Base-by-base conservation (phyloP, 2,888 invertebrate genomes). In the Cryptops parisi region DNA sequence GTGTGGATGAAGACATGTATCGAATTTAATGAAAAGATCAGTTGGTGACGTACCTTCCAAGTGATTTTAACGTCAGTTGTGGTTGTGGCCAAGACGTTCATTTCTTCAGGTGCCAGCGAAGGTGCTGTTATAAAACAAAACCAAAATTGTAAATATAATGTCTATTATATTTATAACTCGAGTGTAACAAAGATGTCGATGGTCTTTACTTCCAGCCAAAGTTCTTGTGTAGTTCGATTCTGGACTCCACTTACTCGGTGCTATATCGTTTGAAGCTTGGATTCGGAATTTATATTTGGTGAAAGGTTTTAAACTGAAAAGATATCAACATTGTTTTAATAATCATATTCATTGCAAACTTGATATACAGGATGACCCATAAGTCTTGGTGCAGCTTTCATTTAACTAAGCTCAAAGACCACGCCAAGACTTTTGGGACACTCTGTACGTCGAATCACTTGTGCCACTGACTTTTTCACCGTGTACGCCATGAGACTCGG, bases 261-360 rank as follows among this genome's bases (percentile, higher is more conserved):
- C 94, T 53, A 94, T 84, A 67, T 98, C 98, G 66, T 97, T 97
- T 12, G 87, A 88, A 1, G 93, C 94, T 67, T 90, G 84, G 60
- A 97, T 88, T 47, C 94, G 77, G 70, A 96, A 94, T 64, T 84
- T 82, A 68, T 96, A 96, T 0, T 79, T 77, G 0, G 90, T 89
- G 66, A 83, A 86, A 0, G 97, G 93, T 62, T 83, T 83, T 44
- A 97, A 73, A 47, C 71, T 64, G 48, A 46, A 55, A 50, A 54
- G n/a, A 24, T 3, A 24, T 4, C 4, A 15, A 47, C 6, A 21
- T n/a, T n/a, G n/a, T n/a, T n/a, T n/a, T n/a, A n/a, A n/a, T n/a
- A 33, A 33, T 6, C 33, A 33, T 15, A 33, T 33, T 33, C 6
- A 33, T 9, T 6, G 33, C 33, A 33, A 33, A 33, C 15, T 33